Base-by-base conservation (phyloP, 2,888 invertebrate genomes). In the Tetropium fuscum region DNA sequence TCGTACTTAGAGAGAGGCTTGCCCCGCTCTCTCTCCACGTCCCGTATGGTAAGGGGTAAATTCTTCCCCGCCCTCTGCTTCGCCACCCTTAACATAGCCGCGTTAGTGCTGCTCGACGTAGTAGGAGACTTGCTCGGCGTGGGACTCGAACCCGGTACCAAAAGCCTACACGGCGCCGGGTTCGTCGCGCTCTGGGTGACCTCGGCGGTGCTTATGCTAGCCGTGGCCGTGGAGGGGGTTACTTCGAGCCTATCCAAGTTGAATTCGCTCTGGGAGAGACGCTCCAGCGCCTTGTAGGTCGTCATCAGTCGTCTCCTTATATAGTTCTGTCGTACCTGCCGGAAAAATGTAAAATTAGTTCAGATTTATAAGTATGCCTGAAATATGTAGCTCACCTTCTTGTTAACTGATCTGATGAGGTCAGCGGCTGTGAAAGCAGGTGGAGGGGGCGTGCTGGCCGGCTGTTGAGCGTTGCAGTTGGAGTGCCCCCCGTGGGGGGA, bases 1-100 rank as follows among this genome's bases (percentile, higher is more conserved):
- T 94, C 94, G 81, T 93, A 94, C 74, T 93, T 93, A n/a, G 92
- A 91, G 7, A 94, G 84, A 0, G 94, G 93, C 59, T 92, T 90
- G 0, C 94, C 93, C 0, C 93, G 84, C 75, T 94, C 93, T 49
- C 92, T 83, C 72, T 94, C 93, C 22, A 94, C 86, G 74, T 94
- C 94, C 0, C 90, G 87, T 2, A 92, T 88, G 0, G 93, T 93
- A 1, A 94, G 82, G 1, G 90, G 84, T 34, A 85, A 79, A 74
- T 84, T 86, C 63, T 83, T 83, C 53, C 83, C 84, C 15, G 82
- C 83, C 22, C 83, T 78, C 62, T 83, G 83, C 60, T 83, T 80
- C 43, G 83, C 76, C 6, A 80, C 80, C 54, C 82, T 71, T 10
- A 83, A 64, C 59, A 82, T 80, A 5, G 82, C 76, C 1, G 81